A percentile compares a stretch with the other conserved stretches of the same genome.
Evolutionary conservation across 2,113 vertebrate genomes (phyloP).

Genomic region (Crotalus helleri): DNA sequence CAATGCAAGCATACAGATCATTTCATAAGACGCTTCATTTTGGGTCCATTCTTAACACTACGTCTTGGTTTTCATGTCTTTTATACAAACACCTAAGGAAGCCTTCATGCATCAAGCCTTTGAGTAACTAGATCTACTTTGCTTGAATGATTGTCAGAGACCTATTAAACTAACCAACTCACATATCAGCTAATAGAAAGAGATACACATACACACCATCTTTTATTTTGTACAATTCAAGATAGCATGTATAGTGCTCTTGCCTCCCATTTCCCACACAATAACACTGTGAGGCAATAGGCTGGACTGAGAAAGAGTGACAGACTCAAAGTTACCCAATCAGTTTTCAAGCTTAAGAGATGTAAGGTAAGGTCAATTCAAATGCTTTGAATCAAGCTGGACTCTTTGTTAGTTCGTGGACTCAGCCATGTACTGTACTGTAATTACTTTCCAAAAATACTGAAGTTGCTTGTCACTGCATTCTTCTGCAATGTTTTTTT

Average conservation of each 20-base stretch:
- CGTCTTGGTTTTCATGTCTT: neutral
- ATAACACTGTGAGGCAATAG: neutral
- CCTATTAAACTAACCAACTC: neutral
- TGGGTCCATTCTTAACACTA: neutral
- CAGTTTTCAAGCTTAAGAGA: neutral
- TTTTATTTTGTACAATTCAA: neutral
- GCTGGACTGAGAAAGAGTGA: neutral
- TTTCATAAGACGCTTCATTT: neutral
- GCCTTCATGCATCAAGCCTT: neutral
- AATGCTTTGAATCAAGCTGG: neutral
- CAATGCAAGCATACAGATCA: neutral
- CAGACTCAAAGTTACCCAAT: neutral
- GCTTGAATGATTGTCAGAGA: neutral
- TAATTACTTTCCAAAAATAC: neutral
- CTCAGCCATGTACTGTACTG: neutral
- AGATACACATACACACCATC: neutral
- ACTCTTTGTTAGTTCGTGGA: neutral
- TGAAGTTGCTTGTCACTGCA: neutral
- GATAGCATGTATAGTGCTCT: neutral
- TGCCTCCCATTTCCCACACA: neutral
- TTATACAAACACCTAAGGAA: neutral
- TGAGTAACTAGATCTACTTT: neutral
- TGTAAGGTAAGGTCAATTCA: neutral
- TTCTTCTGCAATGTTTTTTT: neutral
- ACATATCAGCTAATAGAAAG: neutral